Evolutionary conservation across 2,888 invertebrate species (phyloP).

Genomic region (Noctua janthe): DNA sequence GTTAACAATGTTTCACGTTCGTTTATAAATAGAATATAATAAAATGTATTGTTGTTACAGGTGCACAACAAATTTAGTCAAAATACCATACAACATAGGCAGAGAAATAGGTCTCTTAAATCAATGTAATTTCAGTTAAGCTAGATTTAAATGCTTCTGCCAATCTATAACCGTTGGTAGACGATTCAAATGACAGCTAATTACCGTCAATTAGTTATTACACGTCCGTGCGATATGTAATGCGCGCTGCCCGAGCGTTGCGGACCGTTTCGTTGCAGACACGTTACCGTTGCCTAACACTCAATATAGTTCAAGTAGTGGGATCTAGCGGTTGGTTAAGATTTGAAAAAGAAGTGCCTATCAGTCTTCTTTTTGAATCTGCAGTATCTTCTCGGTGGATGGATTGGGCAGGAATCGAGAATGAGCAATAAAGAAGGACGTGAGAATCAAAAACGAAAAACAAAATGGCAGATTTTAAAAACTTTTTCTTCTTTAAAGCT

Average conservation of each 20-base stretch:
- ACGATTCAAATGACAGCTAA: constrained; percentile 47
- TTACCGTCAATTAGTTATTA: constrained; percentile 59
- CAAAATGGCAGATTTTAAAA: neutral
- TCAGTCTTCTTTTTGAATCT: neutral
- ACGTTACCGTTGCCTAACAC: constrained; percentile 77
- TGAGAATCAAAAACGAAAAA: neutral
- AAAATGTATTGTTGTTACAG: neutral
- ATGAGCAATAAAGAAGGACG: neutral
- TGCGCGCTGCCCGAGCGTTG: constrained; percentile 75
- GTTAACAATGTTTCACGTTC: neutral
- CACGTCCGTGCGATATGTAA: constrained; percentile 63
- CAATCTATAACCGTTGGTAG: neutral
- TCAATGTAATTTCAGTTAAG: neutral
- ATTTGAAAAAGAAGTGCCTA: neutral
- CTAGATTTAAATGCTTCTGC: neutral
- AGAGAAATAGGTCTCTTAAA: neutral
- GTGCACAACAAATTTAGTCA: neutral
- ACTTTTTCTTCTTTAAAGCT: no score
- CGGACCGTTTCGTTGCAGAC: constrained; percentile 74
- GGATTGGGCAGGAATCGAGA: neutral
- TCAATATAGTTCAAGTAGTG: constrained; percentile 24
- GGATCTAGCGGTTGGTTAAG: constrained; percentile 11
- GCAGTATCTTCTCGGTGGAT: neutral
- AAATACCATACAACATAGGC: neutral
- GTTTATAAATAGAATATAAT: neutral